phyloP scores from a whole-genome alignment of 53 echinoderm and acorn worm species.

The Stichopus horrens region DNA sequence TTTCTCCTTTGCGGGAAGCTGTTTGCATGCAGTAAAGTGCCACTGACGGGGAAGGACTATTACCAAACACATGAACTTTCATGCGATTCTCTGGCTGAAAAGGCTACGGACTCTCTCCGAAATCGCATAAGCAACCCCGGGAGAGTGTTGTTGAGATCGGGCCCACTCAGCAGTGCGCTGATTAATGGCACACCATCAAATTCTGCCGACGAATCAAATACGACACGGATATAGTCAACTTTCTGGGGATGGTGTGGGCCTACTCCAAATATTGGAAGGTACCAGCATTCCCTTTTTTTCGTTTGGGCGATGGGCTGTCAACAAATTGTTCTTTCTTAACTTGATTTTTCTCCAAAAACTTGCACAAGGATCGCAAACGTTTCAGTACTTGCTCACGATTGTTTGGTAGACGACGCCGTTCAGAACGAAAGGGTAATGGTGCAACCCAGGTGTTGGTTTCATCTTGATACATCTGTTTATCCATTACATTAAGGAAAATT shows the following conservation, averaged over 20 bases:
- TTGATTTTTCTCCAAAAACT: constrained; percentile 48
- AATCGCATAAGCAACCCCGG: constrained; percentile 50
- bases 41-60: constrained; percentile 53
- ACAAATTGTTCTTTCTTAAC: constrained; percentile 57
- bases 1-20: constrained; percentile 40
- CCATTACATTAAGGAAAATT: constrained; percentile 44
- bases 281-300: constrained; percentile 48
- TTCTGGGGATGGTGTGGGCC: constrained; percentile 61
- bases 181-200: constrained; percentile 43
- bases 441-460: constrained; percentile 49
- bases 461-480: constrained; percentile 19
- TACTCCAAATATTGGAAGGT: constrained; percentile 53
- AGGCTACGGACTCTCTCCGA: constrained; percentile 53
- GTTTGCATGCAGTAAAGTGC: constrained; percentile 46
- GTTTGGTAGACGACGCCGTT: constrained; percentile 41
- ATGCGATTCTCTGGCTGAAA: constrained; percentile 52
- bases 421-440: constrained; percentile 35
- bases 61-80: constrained; percentile 65
- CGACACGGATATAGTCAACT: constrained; percentile 50
- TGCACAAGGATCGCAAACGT: constrained; percentile 23
- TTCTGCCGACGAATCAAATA: constrained; percentile 58
- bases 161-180: constrained; percentile 53
- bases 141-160: constrained; percentile 61
- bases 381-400: constrained; percentile 42
- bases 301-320: constrained; percentile 41